Base-by-base conservation (phyloP, 2,797 vertebrate species). In the Limnodromus scolopaceus region DNA sequence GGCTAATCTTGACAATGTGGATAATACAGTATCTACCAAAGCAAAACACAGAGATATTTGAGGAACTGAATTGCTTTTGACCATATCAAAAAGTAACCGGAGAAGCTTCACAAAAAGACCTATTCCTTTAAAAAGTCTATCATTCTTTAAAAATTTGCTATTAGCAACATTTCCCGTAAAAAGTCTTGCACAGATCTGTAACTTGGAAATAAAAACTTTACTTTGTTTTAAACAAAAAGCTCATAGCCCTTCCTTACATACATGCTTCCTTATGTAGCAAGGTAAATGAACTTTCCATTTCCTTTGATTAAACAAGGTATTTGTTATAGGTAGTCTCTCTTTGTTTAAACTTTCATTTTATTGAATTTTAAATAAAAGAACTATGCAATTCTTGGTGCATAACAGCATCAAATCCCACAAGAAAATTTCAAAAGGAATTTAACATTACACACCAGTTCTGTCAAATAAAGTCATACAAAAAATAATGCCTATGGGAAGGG, bases 381-480 rank as follows among this genome's bases (percentile, higher is more conserved):
- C 32, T 45, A 32, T 41, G 28, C 28, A 68, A n/a, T 74, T 86
- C 23, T 80, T 92, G 48, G 66, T 71, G 28, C 11, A 45, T 64
- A 60, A 74, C 72, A 92, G 60, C 43, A 38, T 38, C 48, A 92
- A 92, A 75, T 76, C 51, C 25, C 69, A 68, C 53, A 77, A 88
- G 64, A 87, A 7, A 87, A 78, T 90, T 94, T 97, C 60, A 77
- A 93, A 91, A 85, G 16, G 23, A 92, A 90, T 81, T 87, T 92
- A 96, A 83, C 54, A 74, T 84, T 53, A 70, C 28, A 38, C 8
- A 86, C n/a, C 13, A 81, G 39, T 84, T 91, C 39, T 75, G 87
- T 82, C 84, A 92, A 91, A 88, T 72, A 78, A 70, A 92, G 41
- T 72, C 54, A 69, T 84, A 48, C 39, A 78, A 60, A 89, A 91